Base-by-base conservation (phyloP, 2,113 vertebrate species). In the Pygoscelis adeliae region DNA sequence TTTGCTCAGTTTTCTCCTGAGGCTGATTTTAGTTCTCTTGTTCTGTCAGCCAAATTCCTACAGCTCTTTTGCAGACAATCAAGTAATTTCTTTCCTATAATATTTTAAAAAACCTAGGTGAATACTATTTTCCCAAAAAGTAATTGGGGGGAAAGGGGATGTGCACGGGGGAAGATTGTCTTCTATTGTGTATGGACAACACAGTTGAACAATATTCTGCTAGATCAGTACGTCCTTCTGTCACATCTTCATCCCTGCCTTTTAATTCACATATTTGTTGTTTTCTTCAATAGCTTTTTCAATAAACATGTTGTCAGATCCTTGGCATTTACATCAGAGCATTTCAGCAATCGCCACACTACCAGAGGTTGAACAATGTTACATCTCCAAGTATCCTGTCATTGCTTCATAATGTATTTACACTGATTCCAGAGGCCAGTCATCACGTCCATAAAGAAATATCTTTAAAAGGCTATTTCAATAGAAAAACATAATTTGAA, bases 71-170 rank as follows among this genome's bases (percentile, higher is more conserved):
- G 44, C 23, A 77, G n/a, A 69, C 2, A 63, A 59, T 47, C 53
- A 62, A 70, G 15, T 76, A 59, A 90, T 72, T 89, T 58, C 3
- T 67, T 50, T 88, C 50, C 34, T 44, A 40, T 40, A 67, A 13
- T 36, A 34, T 56, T 80, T 71, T 2, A 47, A 9, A 56, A 66
- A 20, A 6, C 9, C 20, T 15, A 40, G 32, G 29, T 77, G 40
- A 73, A 83, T 55, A 15, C 3, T 71, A 3, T 72, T 83, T 66
- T 67, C 42, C 50, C n/a, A 40, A 70, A 50, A 14, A 82, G 26
- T 63, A 63, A 78, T 0, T 3, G 20, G 10, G 5, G 6, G 3
- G 6, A 6, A 7, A 5, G 11, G 5, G 23, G 14, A 18, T 11
- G 3, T 16, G 5, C 5, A 3, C 3, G 5, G 2, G 15, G 47